Percentiles rank a stretch among this genome's conserved stretches.
These are phyloP conservation scores for Sinocyclocheilus grahami DNA, from an alignment of 2,113 vertebrate genomes.

Conservation along the genomic window DNA sequence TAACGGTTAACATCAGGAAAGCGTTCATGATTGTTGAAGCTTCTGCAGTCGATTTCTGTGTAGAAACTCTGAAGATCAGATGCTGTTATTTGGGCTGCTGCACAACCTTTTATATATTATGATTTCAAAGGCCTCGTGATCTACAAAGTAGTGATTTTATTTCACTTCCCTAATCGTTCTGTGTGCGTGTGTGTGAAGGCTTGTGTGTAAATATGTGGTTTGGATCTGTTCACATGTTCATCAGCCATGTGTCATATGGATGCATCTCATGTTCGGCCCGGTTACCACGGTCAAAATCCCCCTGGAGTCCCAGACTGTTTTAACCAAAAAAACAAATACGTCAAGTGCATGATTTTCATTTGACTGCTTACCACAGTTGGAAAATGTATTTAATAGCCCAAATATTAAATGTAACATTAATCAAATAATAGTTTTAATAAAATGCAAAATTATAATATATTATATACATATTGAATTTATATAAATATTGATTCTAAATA, in stretches of 20 bases:
- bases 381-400: too few relatives aligned
- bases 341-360: background rate
- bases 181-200: constrained; percentile 16
- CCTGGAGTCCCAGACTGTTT: background rate
- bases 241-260: constrained; percentile 37
- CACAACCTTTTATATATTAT: constrained; percentile 45
- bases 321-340: background rate
- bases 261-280: background rate
- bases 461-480: too few relatives aligned
- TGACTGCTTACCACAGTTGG: background rate
- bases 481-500: too few relatives aligned
- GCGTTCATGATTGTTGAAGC: constrained; percentile 36
- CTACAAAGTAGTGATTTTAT: background rate
- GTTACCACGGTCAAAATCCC: constrained; percentile 19
- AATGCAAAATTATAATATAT: too few relatives aligned
- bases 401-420: too few relatives aligned
- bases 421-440: too few relatives aligned
- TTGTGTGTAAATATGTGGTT: constrained; percentile 48
- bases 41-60: background rate
- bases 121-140: constrained; percentile 59
- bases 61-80: background rate
- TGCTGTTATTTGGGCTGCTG: background rate
- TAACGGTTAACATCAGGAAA: constrained; percentile 45
- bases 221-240: constrained; percentile 49
- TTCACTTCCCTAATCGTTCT: constrained; percentile 28